Conservation (phyloP, 2,113 vertebrate genomes). For the Anolis sagrei region DNA sequence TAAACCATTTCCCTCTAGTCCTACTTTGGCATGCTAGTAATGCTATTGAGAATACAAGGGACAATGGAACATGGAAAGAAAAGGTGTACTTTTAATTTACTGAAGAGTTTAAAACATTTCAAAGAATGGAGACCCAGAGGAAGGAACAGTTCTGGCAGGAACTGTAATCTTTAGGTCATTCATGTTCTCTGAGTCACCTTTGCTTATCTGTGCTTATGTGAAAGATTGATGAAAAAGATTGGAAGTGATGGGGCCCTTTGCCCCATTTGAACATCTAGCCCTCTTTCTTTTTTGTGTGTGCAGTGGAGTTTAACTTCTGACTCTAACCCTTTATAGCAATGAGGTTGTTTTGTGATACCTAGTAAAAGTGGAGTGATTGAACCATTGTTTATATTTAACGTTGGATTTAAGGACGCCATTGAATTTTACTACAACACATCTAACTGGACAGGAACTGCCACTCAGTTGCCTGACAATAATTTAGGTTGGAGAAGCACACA, state of each 20-base stretch:
- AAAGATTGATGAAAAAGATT: not conserved
- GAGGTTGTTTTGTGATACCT: not conserved
- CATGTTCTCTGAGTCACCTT: not conserved
- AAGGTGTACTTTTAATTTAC: slow-evolving; percentile 19
- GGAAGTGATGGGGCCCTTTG: not conserved
- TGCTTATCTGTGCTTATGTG: not conserved
- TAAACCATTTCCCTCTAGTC: slow-evolving; percentile 4
- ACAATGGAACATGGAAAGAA: slow-evolving; percentile 21
- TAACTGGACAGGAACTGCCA: not conserved
- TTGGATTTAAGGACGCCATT: not conserved
- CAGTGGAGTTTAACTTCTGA: not conserved
- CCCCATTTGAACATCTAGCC: not conserved
- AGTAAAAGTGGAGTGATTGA: not conserved
- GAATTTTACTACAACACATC: not conserved
- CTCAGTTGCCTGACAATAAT: not conserved
- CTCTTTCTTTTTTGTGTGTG: not conserved
- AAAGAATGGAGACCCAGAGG: not conserved
- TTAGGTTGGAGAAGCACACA: not conserved
- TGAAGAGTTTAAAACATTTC: slow-evolving; percentile 19
- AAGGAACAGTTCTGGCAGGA: not conserved
- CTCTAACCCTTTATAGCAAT: not conserved
- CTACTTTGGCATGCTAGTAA: slow-evolving; percentile 21
- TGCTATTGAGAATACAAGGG: not conserved
- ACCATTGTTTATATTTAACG: not conserved
- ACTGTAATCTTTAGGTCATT: not conserved